phyloP scores from a whole-genome alignment of 2,888 invertebrate genomes.

The Macropis europaea region DNA sequence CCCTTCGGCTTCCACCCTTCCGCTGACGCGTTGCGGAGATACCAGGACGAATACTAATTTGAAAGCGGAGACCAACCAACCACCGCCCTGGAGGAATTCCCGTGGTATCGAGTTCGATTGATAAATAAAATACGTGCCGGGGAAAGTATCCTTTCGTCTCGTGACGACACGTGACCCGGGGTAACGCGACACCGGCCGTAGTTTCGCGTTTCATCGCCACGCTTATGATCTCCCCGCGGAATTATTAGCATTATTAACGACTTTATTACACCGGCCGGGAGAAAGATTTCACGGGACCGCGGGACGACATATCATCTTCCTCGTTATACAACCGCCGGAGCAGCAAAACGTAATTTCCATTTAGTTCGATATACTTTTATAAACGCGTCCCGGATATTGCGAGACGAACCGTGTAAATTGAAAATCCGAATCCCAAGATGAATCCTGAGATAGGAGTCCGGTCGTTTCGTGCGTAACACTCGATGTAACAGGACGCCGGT shows the following conservation, averaged over 20 bases:
- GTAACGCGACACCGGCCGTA: slow-evolving; percentile 49
- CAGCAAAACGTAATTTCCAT: no score
- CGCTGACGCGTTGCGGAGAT: slow-evolving; percentile 13
- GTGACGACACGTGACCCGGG: slow-evolving; percentile 6
- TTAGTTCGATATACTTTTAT: no score
- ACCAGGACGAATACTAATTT: slow-evolving; percentile 66
- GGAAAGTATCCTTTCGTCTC: slow-evolving; percentile 20
- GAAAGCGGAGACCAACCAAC: slow-evolving; percentile 57
- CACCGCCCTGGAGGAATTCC: slow-evolving; percentile 18
- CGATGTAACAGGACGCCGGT: background rate
- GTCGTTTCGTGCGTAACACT: no score
- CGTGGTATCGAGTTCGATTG: slow-evolving; percentile 54
- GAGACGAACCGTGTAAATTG: no score
- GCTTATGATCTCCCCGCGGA: slow-evolving; percentile 49
- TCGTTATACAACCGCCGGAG: no score
- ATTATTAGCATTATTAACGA: slow-evolving; percentile 7
- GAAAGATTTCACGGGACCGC: no score
- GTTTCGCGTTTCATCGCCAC: slow-evolving; percentile 47
- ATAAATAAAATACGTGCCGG: slow-evolving; percentile 61
- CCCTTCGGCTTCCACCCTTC: slow-evolving; percentile 35
- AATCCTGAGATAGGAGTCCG: no score
- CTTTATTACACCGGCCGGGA: no score
- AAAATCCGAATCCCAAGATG: no score
- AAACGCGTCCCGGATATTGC: no score
- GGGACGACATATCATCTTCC: no score